Conservation (phyloP, 2,888 invertebrate genomes). For the Chrysolina americana region DNA sequence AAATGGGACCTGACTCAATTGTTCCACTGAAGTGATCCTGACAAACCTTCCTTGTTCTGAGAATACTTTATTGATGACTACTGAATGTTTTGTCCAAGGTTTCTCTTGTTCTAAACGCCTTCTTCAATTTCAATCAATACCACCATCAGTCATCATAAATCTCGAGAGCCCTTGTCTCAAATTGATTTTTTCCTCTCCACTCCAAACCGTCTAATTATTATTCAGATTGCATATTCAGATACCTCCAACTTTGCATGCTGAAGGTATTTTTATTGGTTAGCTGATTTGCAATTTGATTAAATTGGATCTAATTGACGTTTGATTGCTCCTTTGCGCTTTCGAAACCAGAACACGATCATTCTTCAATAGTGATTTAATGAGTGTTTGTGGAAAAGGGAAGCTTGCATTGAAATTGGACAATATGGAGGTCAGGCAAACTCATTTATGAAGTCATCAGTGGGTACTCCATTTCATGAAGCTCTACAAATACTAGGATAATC, state of each 20-base stretch:
- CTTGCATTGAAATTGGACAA: conserved; percentile 7
- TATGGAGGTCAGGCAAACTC: background rate
- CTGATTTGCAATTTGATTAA: conserved; percentile 54
- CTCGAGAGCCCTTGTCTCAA: conserved; percentile 10
- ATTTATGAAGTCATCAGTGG: background rate
- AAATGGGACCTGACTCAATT: no score
- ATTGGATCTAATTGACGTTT: conserved; percentile 52
- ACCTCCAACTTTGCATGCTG: conserved; percentile 45
- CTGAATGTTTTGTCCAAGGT: no score
- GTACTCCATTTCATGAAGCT: no score
- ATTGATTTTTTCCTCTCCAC: conserved; percentile 13
- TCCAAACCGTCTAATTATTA: conserved; percentile 37
- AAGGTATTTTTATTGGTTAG: conserved; percentile 50
- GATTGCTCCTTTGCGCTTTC: conserved; percentile 44
- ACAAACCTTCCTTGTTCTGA: no score
- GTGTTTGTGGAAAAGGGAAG: conserved; percentile 6
- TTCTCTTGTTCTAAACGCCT: no score
- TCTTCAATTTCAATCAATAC: no score
- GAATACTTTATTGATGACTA: no score
- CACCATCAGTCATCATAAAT: background rate
- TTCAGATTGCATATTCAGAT: conserved; percentile 50
- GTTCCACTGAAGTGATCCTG: no score
- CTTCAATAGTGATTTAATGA: conserved; percentile 17
- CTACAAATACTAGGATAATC: no score
- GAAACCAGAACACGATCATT: conserved; percentile 13